phyloP scores from a whole-genome alignment of 2,888 invertebrate genomes.

The Drosophila macrospina region DNA sequence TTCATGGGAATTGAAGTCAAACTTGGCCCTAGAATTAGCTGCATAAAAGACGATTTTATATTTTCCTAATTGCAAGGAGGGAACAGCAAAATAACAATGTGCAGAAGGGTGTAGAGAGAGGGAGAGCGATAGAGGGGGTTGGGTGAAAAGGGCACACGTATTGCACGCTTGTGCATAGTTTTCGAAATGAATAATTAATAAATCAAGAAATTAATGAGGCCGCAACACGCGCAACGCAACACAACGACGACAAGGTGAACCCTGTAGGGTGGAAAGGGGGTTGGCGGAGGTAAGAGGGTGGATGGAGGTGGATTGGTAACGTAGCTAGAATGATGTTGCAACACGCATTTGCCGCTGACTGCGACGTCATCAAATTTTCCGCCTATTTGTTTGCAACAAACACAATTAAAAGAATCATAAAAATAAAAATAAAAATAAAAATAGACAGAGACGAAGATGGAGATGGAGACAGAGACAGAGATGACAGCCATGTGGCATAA shows the following conservation, averaged over 20 bases:
- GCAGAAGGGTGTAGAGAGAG: not conserved
- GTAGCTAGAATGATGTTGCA: constrained; percentile 44
- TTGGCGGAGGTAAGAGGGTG: not conserved
- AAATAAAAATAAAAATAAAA: constrained; percentile 71
- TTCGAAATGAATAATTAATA: constrained; percentile 76
- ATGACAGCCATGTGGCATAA: constrained; percentile 60
- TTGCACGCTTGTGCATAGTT: constrained; percentile 53
- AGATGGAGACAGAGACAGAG: not conserved
- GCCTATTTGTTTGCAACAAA: constrained; percentile 80
- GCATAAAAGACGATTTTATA: constrained; percentile 3
- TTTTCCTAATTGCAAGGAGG: constrained; percentile 9
- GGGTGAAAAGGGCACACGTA: constrained; percentile 34
- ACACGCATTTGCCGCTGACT: constrained; percentile 32
- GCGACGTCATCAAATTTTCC: constrained; percentile 71
- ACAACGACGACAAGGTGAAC: not conserved
- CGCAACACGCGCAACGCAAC: constrained; percentile 65
- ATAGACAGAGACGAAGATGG: constrained; percentile 38
- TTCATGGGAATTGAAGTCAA: constrained; percentile 17
- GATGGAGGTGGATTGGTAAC: not conserved
- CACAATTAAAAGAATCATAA: constrained; percentile 78
- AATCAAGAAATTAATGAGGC: constrained; percentile 81
- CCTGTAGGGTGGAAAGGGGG: too few species aligned
- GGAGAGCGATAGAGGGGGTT: too few species aligned
- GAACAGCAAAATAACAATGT: too few species aligned
- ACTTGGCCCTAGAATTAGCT: constrained; percentile 5